Evolutionary conservation across 2,888 invertebrate species (phyloP).

Genomic region (Volucella inflata): DNA sequence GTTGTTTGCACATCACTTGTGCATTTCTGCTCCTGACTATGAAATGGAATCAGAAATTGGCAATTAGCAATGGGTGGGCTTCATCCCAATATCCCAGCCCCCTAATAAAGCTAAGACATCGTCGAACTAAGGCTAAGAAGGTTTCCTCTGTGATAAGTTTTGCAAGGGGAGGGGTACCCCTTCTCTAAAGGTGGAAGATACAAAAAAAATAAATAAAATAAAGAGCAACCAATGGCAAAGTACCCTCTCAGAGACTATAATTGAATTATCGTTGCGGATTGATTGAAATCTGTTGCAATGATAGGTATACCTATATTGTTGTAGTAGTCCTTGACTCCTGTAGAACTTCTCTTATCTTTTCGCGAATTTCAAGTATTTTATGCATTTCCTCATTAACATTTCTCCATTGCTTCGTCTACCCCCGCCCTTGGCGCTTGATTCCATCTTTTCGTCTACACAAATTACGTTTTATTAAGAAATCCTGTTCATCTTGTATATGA

Average conservation of each 20-base stretch:
- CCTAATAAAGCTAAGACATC: too few relatives aligned
- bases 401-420: conserved; percentile 1
- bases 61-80: conserved; percentile 48
- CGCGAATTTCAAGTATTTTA: conserved; percentile 21
- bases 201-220: conserved; percentile 7
- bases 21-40: conserved; percentile 31
- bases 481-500: conserved; percentile 16
- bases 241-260: conserved; percentile 50
- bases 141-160: neutral
- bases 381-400: conserved; percentile 36
- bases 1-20: conserved; percentile 59
- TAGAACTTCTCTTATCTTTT: conserved; percentile 9
- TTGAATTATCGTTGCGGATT: conserved; percentile 64
- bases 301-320: neutral
- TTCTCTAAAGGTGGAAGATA: neutral
- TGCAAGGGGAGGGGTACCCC: neutral
- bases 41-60: conserved; percentile 69
- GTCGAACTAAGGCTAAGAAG: too few relatives aligned
- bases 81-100: too few relatives aligned
- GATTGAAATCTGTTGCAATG: conserved; percentile 59
- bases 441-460: conserved; percentile 53
- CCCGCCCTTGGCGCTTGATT: conserved; percentile 4
- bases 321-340: conserved; percentile 39
- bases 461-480: conserved; percentile 65
- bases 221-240: conserved; percentile 21